phyloP scores from a whole-genome alignment of 2,888 invertebrate genomes.

The Autographa pulchrina region DNA sequence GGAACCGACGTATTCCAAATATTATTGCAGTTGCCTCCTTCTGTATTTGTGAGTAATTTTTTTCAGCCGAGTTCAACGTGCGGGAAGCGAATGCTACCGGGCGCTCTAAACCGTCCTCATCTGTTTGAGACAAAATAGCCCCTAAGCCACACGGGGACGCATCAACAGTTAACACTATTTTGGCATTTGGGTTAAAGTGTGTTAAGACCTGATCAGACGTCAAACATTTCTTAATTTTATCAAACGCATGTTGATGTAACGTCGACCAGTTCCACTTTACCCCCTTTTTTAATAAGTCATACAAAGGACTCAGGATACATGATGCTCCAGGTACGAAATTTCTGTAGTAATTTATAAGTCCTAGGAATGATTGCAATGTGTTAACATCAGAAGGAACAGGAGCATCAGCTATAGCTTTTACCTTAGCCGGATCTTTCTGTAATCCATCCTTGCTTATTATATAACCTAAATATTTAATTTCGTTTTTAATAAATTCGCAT shows the following conservation, averaged over 20 bases:
- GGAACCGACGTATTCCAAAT: too few species aligned
- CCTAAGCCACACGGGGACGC: too few species aligned
- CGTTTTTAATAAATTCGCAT: constrained; percentile 41
- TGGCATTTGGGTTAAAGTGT: constrained; percentile 31
- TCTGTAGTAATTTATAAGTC: constrained; percentile 48
- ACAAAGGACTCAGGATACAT: constrained; percentile 36
- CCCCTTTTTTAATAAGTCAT: constrained; percentile 40
- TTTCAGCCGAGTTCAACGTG: too few species aligned
- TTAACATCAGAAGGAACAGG: constrained; percentile 37
- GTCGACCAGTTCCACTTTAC: constrained; percentile 24
- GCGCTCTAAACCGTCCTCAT: too few species aligned
- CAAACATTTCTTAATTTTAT: constrained; percentile 40
- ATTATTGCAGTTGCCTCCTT: too few species aligned
- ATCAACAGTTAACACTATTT: background rate
- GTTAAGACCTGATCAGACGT: constrained; percentile 47
- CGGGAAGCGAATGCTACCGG: too few species aligned
- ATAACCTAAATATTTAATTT: constrained; percentile 39
- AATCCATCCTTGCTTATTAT: background rate
- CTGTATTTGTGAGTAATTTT: too few species aligned
- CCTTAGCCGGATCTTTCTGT: constrained; percentile 30
- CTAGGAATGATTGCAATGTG: constrained; percentile 55
- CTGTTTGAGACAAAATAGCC: too few species aligned
- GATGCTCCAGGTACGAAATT: too few species aligned
- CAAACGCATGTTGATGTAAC: constrained; percentile 21
- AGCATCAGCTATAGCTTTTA: constrained; percentile 40